These are phyloP conservation scores for Pocota personata DNA, from an alignment of 2,888 invertebrate species.

Conservation along the genomic window DNA sequence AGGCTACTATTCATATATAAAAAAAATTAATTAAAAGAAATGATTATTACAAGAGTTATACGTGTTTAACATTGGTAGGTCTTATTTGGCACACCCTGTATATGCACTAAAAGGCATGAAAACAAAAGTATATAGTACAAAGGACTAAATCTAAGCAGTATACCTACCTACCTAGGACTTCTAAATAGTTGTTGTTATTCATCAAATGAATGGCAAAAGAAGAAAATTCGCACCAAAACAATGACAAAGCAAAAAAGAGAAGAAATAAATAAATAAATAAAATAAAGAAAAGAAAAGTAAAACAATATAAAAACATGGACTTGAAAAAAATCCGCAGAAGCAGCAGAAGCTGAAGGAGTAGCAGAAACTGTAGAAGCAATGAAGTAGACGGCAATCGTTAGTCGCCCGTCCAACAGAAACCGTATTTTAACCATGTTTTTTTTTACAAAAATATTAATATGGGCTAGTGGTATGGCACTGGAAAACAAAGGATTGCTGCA, in stretches of 20 bases:
- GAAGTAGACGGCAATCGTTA: slow-evolving; percentile 35
- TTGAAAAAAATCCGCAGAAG: slow-evolving; percentile 15
- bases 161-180: background rate
- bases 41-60: too few species aligned
- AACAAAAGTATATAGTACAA: background rate
- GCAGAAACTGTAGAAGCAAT: slow-evolving; percentile 22
- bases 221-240: slow-evolving; percentile 20
- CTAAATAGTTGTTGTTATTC: slow-evolving; percentile 16
- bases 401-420: slow-evolving; percentile 41
- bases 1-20: too few species aligned
- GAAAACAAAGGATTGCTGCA: slow-evolving; percentile 35
- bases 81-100: too few species aligned
- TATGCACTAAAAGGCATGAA: background rate
- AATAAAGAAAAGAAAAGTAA: background rate
- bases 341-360: slow-evolving; percentile 37
- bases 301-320: background rate
- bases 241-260: slow-evolving; percentile 13
- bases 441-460: slow-evolving; percentile 5
- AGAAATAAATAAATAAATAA: slow-evolving; percentile 12
- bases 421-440: slow-evolving; percentile 20
- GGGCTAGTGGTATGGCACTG: slow-evolving; percentile 13
- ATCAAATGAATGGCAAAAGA: slow-evolving; percentile 9
- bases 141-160: background rate
- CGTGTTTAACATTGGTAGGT: too few species aligned
- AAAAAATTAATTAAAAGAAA: too few species aligned